Evolutionary conservation across 2,888 invertebrate genomes (phyloP).

Genomic region (Mechanitis messenoides): DNA sequence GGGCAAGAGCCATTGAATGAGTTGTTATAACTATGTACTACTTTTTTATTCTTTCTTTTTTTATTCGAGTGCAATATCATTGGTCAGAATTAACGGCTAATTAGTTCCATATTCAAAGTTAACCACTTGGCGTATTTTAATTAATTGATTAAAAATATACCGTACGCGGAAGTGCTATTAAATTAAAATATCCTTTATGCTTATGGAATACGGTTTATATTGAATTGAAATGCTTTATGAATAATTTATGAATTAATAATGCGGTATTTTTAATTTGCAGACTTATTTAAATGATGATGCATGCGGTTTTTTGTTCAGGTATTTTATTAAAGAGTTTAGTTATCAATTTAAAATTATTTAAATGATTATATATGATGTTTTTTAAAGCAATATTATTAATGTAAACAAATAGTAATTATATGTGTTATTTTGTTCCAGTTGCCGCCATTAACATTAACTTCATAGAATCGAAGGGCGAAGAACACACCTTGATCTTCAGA

Average conservation of each 20-base stretch:
- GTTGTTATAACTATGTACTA: slow-evolving; percentile 14
- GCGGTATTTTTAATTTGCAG: slow-evolving; percentile 1
- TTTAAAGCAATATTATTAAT: too few relatives aligned
- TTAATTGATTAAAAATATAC: slow-evolving; percentile 5
- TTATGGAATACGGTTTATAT: not conserved
- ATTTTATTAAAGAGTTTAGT: not conserved
- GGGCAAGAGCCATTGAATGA: slow-evolving; percentile 34
- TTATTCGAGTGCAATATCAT: not conserved
- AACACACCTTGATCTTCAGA: slow-evolving; percentile 37
- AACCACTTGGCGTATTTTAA: slow-evolving; percentile 3
- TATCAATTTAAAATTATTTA: not conserved
- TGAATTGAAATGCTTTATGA: not conserved
- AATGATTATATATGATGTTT: not conserved
- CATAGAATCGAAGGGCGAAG: slow-evolving; percentile 32
- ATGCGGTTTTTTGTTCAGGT: not conserved
- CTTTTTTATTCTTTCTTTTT: not conserved
- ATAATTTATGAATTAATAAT: slow-evolving; percentile 1
- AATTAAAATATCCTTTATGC: not conserved
- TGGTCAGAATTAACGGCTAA: slow-evolving; percentile 2
- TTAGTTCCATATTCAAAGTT: slow-evolving; percentile 4
- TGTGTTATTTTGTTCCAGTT: slow-evolving; percentile 47
- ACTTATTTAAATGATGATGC: slow-evolving; percentile 4
- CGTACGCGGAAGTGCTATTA: not conserved
- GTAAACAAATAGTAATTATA: not conserved
- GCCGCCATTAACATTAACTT: slow-evolving; percentile 39